phyloP scores from a whole-genome alignment of 2,797 vertebrate species.

The Halcyon chelicuti region DNA sequence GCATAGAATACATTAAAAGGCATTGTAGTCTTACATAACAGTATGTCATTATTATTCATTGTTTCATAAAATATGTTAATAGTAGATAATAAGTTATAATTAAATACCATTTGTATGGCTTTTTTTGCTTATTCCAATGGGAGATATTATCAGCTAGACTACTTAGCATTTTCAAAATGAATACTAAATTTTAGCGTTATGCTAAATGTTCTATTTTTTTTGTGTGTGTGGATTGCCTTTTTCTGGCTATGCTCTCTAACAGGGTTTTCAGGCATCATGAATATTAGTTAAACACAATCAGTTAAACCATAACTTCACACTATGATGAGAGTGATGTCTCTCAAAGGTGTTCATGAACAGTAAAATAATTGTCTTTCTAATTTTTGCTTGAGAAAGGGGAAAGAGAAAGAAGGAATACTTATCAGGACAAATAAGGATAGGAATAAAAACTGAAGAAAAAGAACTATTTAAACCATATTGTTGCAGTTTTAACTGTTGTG shows the following conservation, averaged over 20 bases:
- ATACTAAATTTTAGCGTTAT: not conserved
- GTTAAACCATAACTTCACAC: fast-evolving
- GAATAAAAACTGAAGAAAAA: not conserved
- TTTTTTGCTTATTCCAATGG: not conserved
- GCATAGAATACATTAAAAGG: not conserved
- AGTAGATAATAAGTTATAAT: not conserved
- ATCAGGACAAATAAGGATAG: not conserved
- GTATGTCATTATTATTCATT: not conserved
- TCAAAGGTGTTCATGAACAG: not conserved
- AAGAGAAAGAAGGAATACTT: not conserved
- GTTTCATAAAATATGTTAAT: not conserved
- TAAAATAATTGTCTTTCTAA: not conserved
- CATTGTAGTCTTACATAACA: not conserved
- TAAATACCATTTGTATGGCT: not conserved
- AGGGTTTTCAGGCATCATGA: not conserved
- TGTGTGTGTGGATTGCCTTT: not conserved
- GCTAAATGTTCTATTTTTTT: not conserved
- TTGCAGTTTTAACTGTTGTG: not conserved
- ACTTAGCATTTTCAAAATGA: not conserved
- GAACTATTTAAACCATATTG: not conserved
- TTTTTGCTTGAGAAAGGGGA: not conserved
- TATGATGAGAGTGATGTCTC: not conserved
- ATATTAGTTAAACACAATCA: not conserved
- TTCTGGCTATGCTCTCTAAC: not conserved
- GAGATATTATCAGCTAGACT: not conserved